phyloP scores from a whole-genome alignment of 2,888 invertebrate species.

The Thymelicus acteon region DNA sequence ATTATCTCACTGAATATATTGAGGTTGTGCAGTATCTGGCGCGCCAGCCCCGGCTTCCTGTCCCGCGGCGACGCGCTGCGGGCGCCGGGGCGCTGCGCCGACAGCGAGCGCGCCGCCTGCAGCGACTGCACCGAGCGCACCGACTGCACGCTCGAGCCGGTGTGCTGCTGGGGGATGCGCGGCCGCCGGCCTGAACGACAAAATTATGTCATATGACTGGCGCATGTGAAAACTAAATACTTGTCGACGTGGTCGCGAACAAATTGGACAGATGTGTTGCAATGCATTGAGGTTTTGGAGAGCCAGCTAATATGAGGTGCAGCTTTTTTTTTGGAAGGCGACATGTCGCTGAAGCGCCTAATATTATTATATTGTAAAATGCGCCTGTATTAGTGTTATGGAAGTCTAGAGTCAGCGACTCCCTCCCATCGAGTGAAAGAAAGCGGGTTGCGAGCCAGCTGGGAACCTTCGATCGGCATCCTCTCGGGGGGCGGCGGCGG shows the following conservation, averaged over 20 bases:
- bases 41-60: constrained; percentile 84
- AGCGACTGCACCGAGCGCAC: constrained; percentile 58
- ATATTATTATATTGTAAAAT: too few species aligned
- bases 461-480: constrained; percentile 45
- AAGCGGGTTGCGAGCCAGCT: too few species aligned
- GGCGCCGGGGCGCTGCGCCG: constrained; percentile 51
- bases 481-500: constrained; percentile 72
- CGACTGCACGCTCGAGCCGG: constrained; percentile 75
- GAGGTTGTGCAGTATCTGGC: constrained; percentile 91
- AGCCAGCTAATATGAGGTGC: too few species aligned
- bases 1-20: constrained; percentile 92
- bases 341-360: too few species aligned
- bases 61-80: constrained; percentile 68
- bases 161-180: constrained; percentile 77
- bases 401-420: too few species aligned
- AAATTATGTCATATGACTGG: too few species aligned
- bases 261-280: too few species aligned
- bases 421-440: too few species aligned
- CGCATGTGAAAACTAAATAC: neutral
- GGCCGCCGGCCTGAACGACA: constrained; percentile 54
- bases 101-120: constrained; percentile 51
- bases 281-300: too few species aligned
- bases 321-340: too few species aligned
- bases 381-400: too few species aligned
- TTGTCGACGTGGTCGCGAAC: neutral